phyloP scores from a whole-genome alignment of 2,113 vertebrate genomes.

The Eira barbara region DNA sequence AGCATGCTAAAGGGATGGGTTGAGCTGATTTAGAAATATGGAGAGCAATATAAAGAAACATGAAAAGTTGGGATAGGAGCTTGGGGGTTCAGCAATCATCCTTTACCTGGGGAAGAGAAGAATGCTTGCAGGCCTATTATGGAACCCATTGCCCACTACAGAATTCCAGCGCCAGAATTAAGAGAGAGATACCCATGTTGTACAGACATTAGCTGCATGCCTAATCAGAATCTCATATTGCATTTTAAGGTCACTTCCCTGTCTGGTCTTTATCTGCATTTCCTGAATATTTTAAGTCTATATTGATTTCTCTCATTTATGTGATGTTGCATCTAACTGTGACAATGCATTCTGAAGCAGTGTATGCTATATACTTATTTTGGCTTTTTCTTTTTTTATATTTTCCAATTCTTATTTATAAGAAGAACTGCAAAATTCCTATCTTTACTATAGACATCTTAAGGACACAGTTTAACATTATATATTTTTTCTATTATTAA shows the following conservation, averaged over 20 bases:
- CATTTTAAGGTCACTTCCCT: not conserved
- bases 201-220: not conserved
- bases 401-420: not conserved
- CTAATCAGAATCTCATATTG: not conserved
- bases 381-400: not conserved
- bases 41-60: not conserved
- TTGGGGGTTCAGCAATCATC: not conserved
- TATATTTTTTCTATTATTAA: not conserved
- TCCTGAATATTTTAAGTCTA: slow-evolving; percentile 13
- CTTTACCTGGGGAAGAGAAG: not conserved
- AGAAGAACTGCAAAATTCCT: not conserved
- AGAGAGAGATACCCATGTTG: not conserved
- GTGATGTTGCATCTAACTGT: not conserved
- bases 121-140: not conserved
- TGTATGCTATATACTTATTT: not conserved
- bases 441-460: not conserved
- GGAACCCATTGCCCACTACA: not conserved
- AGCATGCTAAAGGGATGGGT: not conserved
- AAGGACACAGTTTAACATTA: not conserved
- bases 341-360: not conserved
- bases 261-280: not conserved
- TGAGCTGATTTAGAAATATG: not conserved
- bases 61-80: not conserved
- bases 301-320: slow-evolving; percentile 2
- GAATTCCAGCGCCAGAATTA: not conserved